Base-by-base conservation (phyloP, 2,797 vertebrate species). In the Crenuchus spilurus region DNA sequence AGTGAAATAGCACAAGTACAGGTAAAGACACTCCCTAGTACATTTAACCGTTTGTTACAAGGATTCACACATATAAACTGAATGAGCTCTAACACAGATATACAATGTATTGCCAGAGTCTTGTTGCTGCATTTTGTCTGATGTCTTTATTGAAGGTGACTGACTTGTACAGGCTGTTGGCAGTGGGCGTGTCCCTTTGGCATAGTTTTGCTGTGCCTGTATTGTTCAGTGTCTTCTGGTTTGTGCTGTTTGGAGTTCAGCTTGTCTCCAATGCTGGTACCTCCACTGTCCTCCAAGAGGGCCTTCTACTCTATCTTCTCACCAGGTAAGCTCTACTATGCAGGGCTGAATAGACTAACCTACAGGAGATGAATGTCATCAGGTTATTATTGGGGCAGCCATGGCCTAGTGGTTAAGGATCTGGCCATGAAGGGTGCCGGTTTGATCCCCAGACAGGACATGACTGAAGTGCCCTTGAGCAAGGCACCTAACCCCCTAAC, bases 181-280 rank as follows among this genome's bases (percentile, higher is more conserved):
- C 88, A 0, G 88, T 95, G 64, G 94, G 87, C 1, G 80, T 93
- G 84, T 90, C 92, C 26, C 89, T 96, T 14, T 96, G 95, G 95
- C 92, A 92, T 77, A 90, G 90, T 83, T 92, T 95, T 86, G 92
- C 93, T 0, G 80, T 96, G 63, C 94, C 95, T 0, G 83, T 91
- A 22, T 89, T 96, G 77, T 95, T 96, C 89, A 93, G 90, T 5
- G 87, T 94, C 70, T 96, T 96, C 88, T 96, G 95, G 95, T 86
- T 94, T 26, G 90, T 93, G 41, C 87, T 95, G 13, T 96, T 95
- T 78, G 70, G 84, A 16, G 90, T 94, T 28, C 94, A 94, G 54
- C 87, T 95, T 69, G 85, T 81, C 65, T 86, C 75, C 64, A 79
- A 87, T 66, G 87, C 90, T 3, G 73, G 82, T 54, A 73, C 55